A percentile compares a stretch with the other conserved stretches of the same genome.
phyloP scores from a whole-genome alignment of 2,888 invertebrate genomes.

The Strigamia maritima region DNA sequence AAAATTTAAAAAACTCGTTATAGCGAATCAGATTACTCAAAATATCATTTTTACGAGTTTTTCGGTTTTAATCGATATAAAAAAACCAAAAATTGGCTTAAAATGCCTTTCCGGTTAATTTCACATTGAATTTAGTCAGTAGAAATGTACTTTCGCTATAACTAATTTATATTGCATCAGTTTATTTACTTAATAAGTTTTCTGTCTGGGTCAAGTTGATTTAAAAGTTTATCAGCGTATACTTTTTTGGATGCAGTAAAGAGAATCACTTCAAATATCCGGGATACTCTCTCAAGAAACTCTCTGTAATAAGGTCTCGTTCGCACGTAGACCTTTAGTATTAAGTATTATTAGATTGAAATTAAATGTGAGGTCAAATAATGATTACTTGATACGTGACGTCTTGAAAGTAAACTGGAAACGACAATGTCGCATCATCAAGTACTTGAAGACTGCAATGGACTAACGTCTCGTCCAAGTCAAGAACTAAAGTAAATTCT shows the following conservation, averaged over 20 bases:
- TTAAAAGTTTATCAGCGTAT: constrained; percentile 88
- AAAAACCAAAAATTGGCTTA: too few relatives aligned
- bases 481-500: constrained; percentile 71
- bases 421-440: constrained; percentile 87
- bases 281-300: constrained; percentile 83
- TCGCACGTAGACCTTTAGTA: constrained; percentile 66
- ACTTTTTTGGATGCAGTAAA: constrained; percentile 95
- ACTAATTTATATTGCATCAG: background rate
- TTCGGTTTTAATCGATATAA: too few relatives aligned
- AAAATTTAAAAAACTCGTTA: constrained; percentile 6
- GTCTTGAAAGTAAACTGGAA: constrained; percentile 88
- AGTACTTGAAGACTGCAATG: constrained; percentile 90
- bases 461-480: constrained; percentile 91
- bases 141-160: background rate
- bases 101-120: too few relatives aligned
- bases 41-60: too few relatives aligned
- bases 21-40: too few relatives aligned
- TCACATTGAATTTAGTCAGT: too few relatives aligned
- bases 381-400: constrained; percentile 67
- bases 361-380: background rate
- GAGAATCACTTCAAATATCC: constrained; percentile 84
- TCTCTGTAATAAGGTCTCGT: constrained; percentile 87
- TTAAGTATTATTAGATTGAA: background rate
- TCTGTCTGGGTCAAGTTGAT: constrained; percentile 82
- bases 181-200: constrained; percentile 74